A percentile compares a stretch with the other conserved stretches of the same genome.
Evolutionary conservation across 2,888 invertebrate species (phyloP).

Genomic region (Mongoloraphidia duomilia): DNA sequence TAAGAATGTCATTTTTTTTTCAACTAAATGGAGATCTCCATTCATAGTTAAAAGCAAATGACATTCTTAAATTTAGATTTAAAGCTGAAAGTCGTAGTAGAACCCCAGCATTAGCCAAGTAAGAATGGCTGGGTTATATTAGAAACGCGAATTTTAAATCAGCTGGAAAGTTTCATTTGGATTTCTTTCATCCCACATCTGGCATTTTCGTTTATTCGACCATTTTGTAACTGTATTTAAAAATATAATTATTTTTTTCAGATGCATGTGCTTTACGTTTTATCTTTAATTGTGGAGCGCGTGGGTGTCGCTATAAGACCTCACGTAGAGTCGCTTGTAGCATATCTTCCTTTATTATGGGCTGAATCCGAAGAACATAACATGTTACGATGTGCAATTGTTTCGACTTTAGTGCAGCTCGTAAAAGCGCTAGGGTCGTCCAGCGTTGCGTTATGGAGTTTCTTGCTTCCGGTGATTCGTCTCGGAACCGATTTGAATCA

Average conservation of each 20-base stretch:
- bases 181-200: no score
- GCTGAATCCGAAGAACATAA: conserved; percentile 73
- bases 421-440: conserved; percentile 58
- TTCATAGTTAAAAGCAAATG: no score
- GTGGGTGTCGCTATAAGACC: conserved; percentile 62
- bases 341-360: conserved; percentile 81
- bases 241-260: no score
- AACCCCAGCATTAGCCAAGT: no score
- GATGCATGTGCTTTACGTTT: conserved; percentile 83
- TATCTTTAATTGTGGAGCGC: conserved; percentile 79
- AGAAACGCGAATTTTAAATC: no score
- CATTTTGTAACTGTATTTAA: conserved; percentile 2
- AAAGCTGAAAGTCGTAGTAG: no score
- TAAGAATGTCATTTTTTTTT: no score
- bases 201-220: background rate
- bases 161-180: no score
- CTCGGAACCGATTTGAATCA: conserved; percentile 65
- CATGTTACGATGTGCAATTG: conserved; percentile 82
- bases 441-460: conserved; percentile 41
- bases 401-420: conserved; percentile 72
- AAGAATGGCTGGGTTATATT: no score
- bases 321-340: conserved; percentile 53
- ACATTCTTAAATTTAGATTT: no score
- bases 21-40: no score
- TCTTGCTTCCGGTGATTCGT: conserved; percentile 52